Evolutionary conservation across 2,888 invertebrate species (phyloP), one percentile per base, ranked within the genome.

Genomic region (Drosophila suboccidentalis): DNA sequence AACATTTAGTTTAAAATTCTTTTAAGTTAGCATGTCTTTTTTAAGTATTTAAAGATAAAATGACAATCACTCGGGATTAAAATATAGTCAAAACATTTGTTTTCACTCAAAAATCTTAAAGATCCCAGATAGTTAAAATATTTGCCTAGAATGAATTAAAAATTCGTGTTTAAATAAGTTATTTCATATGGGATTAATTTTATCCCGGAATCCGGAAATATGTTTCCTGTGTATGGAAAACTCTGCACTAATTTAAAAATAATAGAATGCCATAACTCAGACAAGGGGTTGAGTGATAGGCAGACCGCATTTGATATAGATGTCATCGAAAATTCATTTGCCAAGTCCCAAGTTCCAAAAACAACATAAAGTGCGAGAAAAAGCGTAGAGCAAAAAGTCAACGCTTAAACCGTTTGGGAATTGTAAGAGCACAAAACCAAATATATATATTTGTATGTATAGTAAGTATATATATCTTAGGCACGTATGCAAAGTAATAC

Each of bases 221-320:
- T 29, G 5, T 29, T 29, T 29, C 8, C 29, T 51, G 38, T 38
- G 55, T 34, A 47, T 57, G 63, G 43, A 62, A 62, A 58, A 50
- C 38, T 53, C 55, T 63, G 41, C 54, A 76, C 66, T 77, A 76
- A 77, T 76, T 76, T 65, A 54, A 66, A 76, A 69, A 72, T 73
- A 76, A 72, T 69, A 64, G 36, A 63, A 51, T 49, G 54, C 15
- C 44, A 61, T 46, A 70, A 58, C 49, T 69, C 29, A 58, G 57
- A 29, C 6, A 29, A 19, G 39, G 13, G 15, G 4, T n/a, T n/a
- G 26, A 19, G 41, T 62, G 67, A 54, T 60, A 68, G 41, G 36
- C 26, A 50, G 26, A 34, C 5, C 29, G 11, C 49, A 44, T 69
- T 63, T 58, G 55, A 67, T 62, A 62, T 50, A 66, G 55, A 57